Percentiles rank a stretch among this genome's conserved stretches.
Conservation (phyloP, 2,797 vertebrate species). For the Harpagifer antarcticus region DNA sequence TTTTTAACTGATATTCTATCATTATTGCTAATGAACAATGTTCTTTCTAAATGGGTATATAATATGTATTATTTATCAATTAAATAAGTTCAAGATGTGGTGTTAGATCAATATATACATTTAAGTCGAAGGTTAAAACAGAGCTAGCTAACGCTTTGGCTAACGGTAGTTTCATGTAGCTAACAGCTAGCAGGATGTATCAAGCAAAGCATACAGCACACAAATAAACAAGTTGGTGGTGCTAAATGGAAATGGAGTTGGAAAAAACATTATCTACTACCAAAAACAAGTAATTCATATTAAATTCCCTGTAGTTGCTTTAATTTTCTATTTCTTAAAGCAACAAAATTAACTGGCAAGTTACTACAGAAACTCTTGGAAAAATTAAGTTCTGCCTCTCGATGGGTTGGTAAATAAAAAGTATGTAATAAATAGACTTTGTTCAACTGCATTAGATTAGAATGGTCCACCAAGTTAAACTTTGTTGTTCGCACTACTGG, state of each 20-base stretch:
- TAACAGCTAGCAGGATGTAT: no score
- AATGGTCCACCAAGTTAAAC: constrained; percentile 10
- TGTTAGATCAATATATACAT: no score
- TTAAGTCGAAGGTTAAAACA: background rate
- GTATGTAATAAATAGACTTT: constrained; percentile 23
- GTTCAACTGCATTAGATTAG: constrained; percentile 9
- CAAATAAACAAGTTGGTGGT: background rate
- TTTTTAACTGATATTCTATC: no score
- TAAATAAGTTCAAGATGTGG: background rate
- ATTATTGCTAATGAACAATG: no score
- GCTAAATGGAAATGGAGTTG: no score
- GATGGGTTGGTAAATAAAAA: constrained; percentile 2
- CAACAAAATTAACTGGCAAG: background rate
- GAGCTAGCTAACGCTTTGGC: background rate
- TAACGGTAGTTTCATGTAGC: no score
- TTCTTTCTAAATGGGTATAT: no score
- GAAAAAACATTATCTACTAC: no score
- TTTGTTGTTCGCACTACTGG: constrained; percentile 26
- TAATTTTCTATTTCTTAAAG: constrained; percentile 5
- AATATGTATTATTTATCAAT: background rate
- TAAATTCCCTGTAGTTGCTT: no score
- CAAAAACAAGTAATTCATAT: no score
- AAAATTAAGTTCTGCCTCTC: background rate
- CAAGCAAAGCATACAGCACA: no score
- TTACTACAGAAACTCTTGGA: background rate